A percentile compares a stretch with the other conserved stretches of the same genome.
phyloP scores from a whole-genome alignment of 2,797 vertebrate species.

The Carcharodon carcharias region DNA sequence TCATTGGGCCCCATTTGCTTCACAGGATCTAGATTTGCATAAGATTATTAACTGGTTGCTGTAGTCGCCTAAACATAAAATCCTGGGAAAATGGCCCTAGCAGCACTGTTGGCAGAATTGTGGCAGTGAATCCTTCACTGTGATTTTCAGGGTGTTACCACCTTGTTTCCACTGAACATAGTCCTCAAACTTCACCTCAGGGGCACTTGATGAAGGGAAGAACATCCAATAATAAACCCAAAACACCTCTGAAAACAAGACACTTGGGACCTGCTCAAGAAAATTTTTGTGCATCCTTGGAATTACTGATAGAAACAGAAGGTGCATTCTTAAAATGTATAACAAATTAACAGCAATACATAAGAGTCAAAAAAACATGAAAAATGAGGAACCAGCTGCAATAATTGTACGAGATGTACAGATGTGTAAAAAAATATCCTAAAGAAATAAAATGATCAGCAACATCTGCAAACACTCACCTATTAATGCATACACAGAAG shows the following conservation, averaged over 20 bases:
- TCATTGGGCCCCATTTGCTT: background rate
- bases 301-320: background rate
- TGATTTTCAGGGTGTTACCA: background rate
- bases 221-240: background rate
- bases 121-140: background rate
- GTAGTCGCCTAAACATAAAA: background rate
- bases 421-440: background rate
- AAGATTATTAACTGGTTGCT: background rate
- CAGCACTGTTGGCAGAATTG: background rate
- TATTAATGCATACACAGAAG: background rate
- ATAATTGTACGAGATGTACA: background rate
- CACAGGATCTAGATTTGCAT: background rate
- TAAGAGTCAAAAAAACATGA: background rate
- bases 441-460: background rate
- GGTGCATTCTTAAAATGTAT: background rate
- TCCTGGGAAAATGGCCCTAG: background rate
- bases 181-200: background rate
- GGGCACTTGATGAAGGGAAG: background rate
- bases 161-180: background rate
- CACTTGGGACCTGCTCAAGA: no score
- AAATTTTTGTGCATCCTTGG: background rate
- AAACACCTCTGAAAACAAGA: background rate
- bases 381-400: background rate
- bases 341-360: background rate
- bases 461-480: background rate